Evolutionary conservation across 2,113 vertebrate genomes (phyloP).

Genomic region (Silurus asotus): DNA sequence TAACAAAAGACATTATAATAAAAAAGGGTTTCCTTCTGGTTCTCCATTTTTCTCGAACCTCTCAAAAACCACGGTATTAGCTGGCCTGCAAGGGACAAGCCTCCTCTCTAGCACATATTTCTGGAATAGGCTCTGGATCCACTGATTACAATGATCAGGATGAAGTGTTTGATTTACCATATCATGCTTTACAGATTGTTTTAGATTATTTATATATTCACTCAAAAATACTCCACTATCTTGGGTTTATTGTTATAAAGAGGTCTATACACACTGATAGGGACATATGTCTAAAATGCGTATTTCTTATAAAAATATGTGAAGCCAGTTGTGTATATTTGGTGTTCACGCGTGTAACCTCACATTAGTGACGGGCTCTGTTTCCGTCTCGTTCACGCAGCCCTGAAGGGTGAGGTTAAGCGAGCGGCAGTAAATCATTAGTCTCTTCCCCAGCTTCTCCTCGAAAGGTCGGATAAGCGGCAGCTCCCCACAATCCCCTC

Average conservation of each 20-base stretch:
- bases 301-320: not conserved
- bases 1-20: not conserved
- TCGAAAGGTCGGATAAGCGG: constrained; percentile 82
- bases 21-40: not conserved
- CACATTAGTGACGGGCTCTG: constrained; percentile 87
- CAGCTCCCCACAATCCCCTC: constrained; percentile 73
- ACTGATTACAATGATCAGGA: not conserved
- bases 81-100: not conserved
- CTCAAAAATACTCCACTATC: not conserved
- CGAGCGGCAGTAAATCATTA: constrained; percentile 86
- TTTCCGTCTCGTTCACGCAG: constrained; percentile 88
- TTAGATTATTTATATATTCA: not conserved
- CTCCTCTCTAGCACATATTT: too few relatives aligned
- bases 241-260: not conserved
- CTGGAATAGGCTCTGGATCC: not conserved
- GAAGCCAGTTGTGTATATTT: not conserved
- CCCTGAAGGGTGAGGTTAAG: constrained; percentile 90
- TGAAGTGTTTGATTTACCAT: not conserved
- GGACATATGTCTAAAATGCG: not conserved
- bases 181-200: not conserved
- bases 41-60: not conserved
- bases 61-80: not conserved
- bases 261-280: not conserved
- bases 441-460: constrained; percentile 85
- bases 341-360: constrained; percentile 52